Evolutionary conservation across 2,113 vertebrate genomes (phyloP).

Genomic region (Stegostoma tigrinum): DNA sequence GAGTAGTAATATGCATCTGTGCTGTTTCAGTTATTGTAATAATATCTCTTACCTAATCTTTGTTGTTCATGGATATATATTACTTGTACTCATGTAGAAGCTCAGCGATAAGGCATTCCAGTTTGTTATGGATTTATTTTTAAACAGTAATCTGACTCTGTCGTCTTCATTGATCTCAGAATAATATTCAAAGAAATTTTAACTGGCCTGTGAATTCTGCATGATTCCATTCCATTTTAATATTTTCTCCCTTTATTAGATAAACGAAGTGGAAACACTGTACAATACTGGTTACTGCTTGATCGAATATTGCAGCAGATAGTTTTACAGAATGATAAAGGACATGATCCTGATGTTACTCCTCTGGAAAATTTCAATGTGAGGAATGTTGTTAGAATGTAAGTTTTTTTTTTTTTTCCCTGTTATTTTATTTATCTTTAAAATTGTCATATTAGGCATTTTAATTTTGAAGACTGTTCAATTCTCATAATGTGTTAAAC

Average conservation of each 20-base stretch:
- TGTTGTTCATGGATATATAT: too few relatives aligned
- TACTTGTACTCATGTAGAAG: background rate
- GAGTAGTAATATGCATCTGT: background rate
- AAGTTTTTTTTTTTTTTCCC: slow-evolving; percentile 59
- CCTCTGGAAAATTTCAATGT: slow-evolving; percentile 98
- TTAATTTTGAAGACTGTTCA: background rate
- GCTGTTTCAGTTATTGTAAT: background rate
- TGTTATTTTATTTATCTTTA: background rate
- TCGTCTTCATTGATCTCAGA: background rate
- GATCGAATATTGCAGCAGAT: slow-evolving; percentile 97
- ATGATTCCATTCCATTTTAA: background rate
- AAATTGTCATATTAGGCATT: background rate
- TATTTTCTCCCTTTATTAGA: slow-evolving; percentile 54
- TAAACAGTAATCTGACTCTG: background rate
- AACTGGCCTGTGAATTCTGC: background rate
- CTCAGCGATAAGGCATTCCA: background rate
- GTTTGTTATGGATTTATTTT: background rate
- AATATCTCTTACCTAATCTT: background rate
- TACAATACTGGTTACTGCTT: slow-evolving; percentile 94
- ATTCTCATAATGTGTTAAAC: background rate
- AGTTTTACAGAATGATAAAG: slow-evolving; percentile 94
- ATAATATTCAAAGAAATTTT: background rate
- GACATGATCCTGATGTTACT: slow-evolving; percentile 87
- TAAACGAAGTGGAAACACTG: slow-evolving; percentile 93
- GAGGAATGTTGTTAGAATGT: slow-evolving; percentile 97